Conservation (phyloP, 2,113 vertebrate genomes). For the Tetraodon nigroviridis region DNA sequence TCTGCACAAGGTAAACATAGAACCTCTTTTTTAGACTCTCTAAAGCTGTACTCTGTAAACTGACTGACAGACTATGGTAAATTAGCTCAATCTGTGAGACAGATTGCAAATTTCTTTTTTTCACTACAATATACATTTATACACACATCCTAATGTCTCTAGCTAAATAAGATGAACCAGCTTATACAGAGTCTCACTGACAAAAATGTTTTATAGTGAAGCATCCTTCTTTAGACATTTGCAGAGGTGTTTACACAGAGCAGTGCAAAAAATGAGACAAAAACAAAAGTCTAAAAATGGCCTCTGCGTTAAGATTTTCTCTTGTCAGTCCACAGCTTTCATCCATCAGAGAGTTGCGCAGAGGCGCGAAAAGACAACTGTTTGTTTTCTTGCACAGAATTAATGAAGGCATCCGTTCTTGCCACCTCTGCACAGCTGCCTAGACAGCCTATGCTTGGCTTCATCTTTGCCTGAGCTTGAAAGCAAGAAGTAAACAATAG, state of each 20-base stretch:
- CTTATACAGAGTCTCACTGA: neutral
- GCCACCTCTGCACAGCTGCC: conserved; percentile 44
- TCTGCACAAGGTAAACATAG: conserved; percentile 22
- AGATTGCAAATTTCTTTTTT: too few species aligned
- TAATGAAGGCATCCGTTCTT: conserved; percentile 68
- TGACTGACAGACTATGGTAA: conserved; percentile 1
- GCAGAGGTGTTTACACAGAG: neutral
- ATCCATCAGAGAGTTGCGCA: conserved; percentile 53
- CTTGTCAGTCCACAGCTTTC: conserved; percentile 19
- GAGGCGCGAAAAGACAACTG: conserved; percentile 16
- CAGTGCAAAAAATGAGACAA: neutral
- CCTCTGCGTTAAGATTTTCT: neutral
- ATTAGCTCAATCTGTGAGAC: neutral
- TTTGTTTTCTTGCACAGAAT: conserved; percentile 67
- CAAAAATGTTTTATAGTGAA: neutral
- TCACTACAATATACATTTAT: too few species aligned
- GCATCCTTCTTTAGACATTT: neutral
- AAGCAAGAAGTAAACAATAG: conserved; percentile 74
- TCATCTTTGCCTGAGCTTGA: conserved; percentile 52
- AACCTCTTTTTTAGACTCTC: conserved; percentile 15
- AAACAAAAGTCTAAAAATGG: neutral
- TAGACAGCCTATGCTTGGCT: conserved; percentile 34
- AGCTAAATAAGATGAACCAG: too few species aligned
- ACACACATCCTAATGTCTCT: too few species aligned
- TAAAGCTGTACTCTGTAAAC: neutral